phyloP scores from a whole-genome alignment of 1,140 invertebrate genomes.

The Periplaneta americana region DNA sequence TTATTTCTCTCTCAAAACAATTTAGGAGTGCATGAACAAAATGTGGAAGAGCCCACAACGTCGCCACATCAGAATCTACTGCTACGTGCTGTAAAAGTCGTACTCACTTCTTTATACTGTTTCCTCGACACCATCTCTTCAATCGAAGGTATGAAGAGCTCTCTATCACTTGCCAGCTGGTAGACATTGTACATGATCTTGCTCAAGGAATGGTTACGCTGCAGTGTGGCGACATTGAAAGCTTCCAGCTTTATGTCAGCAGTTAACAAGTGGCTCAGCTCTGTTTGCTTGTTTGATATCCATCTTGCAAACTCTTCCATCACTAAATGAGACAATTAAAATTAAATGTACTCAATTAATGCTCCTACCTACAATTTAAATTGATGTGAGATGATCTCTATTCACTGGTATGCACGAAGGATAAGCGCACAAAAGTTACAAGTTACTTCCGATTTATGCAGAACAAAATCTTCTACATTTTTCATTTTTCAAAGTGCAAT shows the following conservation, averaged over 20 bases:
- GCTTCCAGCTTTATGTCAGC: conserved; percentile 50
- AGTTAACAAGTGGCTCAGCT: conserved; percentile 37
- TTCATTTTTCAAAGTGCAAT: no score
- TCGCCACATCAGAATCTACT: no score
- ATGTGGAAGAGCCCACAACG: background rate
- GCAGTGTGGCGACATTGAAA: conserved; percentile 49
- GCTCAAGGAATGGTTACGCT: conserved; percentile 44
- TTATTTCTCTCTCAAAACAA: no score
- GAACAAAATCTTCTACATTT: no score
- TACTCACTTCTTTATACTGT: conserved; percentile 50
- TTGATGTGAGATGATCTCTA: no score
- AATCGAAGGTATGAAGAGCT: conserved; percentile 46
- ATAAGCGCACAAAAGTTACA: no score
- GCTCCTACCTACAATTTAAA: no score
- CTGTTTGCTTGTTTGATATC: conserved; percentile 32
- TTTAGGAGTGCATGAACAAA: background rate
- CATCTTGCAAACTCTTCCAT: conserved; percentile 52
- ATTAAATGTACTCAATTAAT: conserved; percentile 16
- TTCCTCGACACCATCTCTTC: conserved; percentile 44
- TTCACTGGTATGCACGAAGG: no score
- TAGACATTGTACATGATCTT: conserved; percentile 47
- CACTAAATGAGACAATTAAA: conserved; percentile 43
- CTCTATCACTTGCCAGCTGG: conserved; percentile 43
- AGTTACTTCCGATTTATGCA: no score
- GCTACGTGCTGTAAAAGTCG: no score